Percentiles rank a stretch among this genome's conserved stretches.
Evolutionary conservation across 2,888 invertebrate genomes (phyloP).

Genomic region (Dryocosmus kuriphilus): DNA sequence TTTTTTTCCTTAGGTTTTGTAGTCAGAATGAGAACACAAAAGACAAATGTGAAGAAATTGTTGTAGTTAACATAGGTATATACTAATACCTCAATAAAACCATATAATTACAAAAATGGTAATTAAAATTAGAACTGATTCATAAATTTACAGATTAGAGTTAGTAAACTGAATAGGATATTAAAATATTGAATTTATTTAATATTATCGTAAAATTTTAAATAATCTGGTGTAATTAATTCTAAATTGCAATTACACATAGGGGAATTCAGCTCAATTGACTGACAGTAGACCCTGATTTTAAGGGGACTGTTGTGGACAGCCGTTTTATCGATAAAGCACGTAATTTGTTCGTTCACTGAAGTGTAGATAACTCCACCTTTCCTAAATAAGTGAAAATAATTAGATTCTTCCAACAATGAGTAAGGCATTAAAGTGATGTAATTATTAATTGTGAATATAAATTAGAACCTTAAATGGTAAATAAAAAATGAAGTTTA

Average conservation of each 20-base stretch:
- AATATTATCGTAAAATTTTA: background rate
- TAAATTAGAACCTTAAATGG: background rate
- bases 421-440: background rate
- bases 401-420: slow-evolving; percentile 1
- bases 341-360: slow-evolving; percentile 22
- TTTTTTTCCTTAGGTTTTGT: too few species aligned
- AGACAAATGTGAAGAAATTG: too few species aligned
- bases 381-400: background rate
- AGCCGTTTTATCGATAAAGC: slow-evolving; percentile 27
- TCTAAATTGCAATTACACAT: background rate
- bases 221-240: background rate
- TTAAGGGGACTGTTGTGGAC: slow-evolving; percentile 8
- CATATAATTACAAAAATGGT: too few species aligned
- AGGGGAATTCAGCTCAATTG: background rate
- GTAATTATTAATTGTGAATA: slow-evolving; percentile 4
- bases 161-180: too few species aligned
- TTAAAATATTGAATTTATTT: background rate
- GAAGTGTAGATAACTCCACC: slow-evolving; percentile 1
- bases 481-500: background rate
- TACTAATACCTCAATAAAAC: too few species aligned
- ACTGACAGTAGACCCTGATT: slow-evolving; percentile 15
- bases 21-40: too few species aligned
- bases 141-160: too few species aligned
- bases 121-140: too few species aligned
- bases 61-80: too few species aligned